Percentiles rank a stretch among this genome's conserved stretches.
Conservation (phyloP, 2,888 invertebrate species). For the Conistra vaccinii region DNA sequence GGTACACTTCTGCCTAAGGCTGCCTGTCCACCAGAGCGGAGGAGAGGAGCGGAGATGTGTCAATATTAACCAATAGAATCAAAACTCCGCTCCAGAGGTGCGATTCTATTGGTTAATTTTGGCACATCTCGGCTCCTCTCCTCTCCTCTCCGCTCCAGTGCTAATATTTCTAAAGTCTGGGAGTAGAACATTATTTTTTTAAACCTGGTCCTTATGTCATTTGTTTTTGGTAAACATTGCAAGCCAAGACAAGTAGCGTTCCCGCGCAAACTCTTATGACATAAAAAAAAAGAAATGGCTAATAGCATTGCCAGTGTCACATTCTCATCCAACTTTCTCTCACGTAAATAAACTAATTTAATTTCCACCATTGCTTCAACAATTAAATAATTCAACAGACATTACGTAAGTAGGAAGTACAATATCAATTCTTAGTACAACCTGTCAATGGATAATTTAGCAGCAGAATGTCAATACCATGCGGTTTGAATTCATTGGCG, state of each 20-base stretch:
- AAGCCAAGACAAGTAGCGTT: neutral
- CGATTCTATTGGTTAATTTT: no score
- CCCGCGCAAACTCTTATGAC: neutral
- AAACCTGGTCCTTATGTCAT: neutral
- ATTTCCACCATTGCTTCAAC: constrained; percentile 26
- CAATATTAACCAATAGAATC: no score
- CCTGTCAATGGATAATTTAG: constrained; percentile 50
- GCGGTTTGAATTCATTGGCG: constrained; percentile 62
- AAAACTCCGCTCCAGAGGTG: no score
- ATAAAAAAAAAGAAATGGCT: constrained; percentile 17
- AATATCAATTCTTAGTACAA: constrained; percentile 24
- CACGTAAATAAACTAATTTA: constrained; percentile 32
- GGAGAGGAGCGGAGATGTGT: no score
- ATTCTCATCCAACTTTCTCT: constrained; percentile 25
- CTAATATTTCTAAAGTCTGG: neutral
- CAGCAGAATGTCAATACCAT: constrained; percentile 30
- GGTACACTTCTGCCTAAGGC: no score
- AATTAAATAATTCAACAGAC: constrained; percentile 58
- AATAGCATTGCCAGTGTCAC: constrained; percentile 5
- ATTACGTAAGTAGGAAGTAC: constrained; percentile 50
- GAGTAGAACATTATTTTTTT: neutral
- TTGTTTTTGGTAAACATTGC: neutral
- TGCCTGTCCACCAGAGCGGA: no score
- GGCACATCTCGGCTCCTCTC: no score
- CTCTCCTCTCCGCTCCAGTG: no score